These are phyloP conservation scores for Cotesia congregata DNA, from an alignment of 2,888 invertebrate genomes.

Conservation along the genomic window DNA sequence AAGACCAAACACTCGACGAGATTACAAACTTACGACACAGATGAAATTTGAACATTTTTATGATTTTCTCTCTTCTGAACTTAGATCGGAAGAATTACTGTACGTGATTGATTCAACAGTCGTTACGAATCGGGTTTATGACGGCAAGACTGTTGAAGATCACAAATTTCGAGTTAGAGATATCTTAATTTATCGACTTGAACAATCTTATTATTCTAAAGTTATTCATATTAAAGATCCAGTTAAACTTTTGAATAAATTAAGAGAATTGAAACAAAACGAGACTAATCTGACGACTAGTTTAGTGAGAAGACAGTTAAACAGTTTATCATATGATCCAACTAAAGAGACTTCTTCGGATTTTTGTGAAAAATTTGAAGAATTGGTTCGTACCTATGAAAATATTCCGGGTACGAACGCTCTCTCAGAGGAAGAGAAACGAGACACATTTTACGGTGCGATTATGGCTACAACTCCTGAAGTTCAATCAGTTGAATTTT, in stretches of 20 bases:
- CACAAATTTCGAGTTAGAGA: constrained; percentile 41
- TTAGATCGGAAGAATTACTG: constrained; percentile 38
- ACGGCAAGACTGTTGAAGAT: constrained; percentile 24
- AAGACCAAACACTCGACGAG: constrained; percentile 10
- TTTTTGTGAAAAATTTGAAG: constrained; percentile 40
- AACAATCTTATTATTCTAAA: constrained; percentile 33
- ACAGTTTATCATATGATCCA: constrained; percentile 34
- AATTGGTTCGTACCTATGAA: constrained; percentile 36
- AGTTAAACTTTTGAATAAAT: background rate
- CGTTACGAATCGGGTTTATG: background rate
- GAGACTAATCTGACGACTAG: constrained; percentile 20
- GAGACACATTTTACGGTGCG: constrained; percentile 36
- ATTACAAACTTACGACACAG: constrained; percentile 40
- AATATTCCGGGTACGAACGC: constrained; percentile 25
- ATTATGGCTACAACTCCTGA: constrained; percentile 33
- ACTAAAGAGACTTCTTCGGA: constrained; percentile 35
- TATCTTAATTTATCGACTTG: constrained; percentile 40
- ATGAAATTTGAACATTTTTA: constrained; percentile 45
- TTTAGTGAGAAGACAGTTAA: constrained; percentile 33
- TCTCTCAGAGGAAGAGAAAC: constrained; percentile 40
- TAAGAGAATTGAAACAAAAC: constrained; percentile 36
- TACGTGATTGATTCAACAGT: constrained; percentile 39
- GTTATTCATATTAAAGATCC: background rate
- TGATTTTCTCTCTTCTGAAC: constrained; percentile 42
- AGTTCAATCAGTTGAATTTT: constrained; percentile 37